Conservation (phyloP, 2,888 invertebrate species). For the Andrena dorsata region DNA sequence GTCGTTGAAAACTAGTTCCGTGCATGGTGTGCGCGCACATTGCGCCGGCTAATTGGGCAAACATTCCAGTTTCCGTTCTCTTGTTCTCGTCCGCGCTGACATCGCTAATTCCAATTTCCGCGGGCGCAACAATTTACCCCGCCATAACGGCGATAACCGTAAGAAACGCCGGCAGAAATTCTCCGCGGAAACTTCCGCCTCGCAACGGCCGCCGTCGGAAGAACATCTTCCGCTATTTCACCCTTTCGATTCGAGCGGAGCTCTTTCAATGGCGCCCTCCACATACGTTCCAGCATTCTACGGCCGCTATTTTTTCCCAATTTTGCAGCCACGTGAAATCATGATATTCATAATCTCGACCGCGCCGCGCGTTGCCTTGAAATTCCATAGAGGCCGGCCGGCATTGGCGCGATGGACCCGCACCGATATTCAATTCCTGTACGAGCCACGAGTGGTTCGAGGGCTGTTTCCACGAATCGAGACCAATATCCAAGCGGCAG, state of each 20-base stretch:
- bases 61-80: slow-evolving; percentile 37
- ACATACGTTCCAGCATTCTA: neutral
- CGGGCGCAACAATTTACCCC: slow-evolving; percentile 35
- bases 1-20: slow-evolving; percentile 55
- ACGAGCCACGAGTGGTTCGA: slow-evolving; percentile 30
- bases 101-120: slow-evolving; percentile 51
- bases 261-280: neutral
- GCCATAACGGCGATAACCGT: slow-evolving; percentile 28
- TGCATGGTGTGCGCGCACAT: slow-evolving; percentile 10
- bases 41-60: slow-evolving; percentile 31
- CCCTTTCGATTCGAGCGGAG: slow-evolving; percentile 3
- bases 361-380: neutral
- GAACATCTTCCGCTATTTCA: neutral
- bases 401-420: slow-evolving; percentile 21
- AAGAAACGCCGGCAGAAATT: slow-evolving; percentile 17
- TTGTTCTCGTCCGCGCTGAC: slow-evolving; percentile 34
- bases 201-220: neutral
- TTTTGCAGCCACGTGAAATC: slow-evolving; percentile 12
- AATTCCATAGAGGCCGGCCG: slow-evolving; percentile 12
- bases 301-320: slow-evolving; percentile 19
- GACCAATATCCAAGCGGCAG: slow-evolving; percentile 19
- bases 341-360: slow-evolving; percentile 39
- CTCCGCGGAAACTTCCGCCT: neutral
- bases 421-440: slow-evolving; percentile 61
- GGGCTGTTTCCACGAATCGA: slow-evolving; percentile 25